Percentiles rank a stretch among this genome's conserved stretches.
Evolutionary conservation across 2,797 vertebrate genomes (phyloP).

Genomic region (Hippopotamyrus pictus): DNA sequence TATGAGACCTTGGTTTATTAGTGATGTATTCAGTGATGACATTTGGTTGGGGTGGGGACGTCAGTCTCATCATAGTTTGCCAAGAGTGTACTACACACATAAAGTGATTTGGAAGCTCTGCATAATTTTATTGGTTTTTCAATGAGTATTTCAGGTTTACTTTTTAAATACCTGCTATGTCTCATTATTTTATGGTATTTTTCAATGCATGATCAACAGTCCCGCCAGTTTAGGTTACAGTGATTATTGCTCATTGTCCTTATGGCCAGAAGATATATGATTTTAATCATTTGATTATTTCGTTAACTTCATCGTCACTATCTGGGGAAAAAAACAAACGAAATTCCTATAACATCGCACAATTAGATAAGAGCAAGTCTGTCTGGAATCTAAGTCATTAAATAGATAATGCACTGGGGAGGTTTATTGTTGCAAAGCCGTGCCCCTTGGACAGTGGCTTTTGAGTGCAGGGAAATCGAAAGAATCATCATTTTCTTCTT

Average conservation of each 20-base stretch:
- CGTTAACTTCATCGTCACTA: background rate
- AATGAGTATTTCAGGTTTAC: background rate
- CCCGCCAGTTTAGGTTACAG: background rate
- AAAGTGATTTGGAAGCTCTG: background rate
- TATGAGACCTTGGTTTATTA: background rate
- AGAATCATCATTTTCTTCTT: background rate
- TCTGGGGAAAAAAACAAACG: background rate
- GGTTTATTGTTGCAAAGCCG: background rate
- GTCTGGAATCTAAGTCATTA: background rate
- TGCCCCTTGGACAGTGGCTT: background rate
- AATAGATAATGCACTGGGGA: background rate
- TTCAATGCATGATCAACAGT: background rate
- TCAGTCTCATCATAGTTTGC: background rate
- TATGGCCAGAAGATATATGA: background rate
- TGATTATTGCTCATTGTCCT: background rate
- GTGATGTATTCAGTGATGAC: background rate
- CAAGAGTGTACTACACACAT: background rate
- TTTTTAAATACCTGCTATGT: background rate
- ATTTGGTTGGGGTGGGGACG: background rate
- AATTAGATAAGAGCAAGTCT: background rate
- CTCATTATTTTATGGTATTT: background rate
- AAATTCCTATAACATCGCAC: background rate
- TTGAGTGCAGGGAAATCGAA: background rate
- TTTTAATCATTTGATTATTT: slow-evolving; percentile 6
- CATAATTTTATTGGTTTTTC: background rate